Percentiles rank a stretch among this genome's conserved stretches.
phyloP scores from a whole-genome alignment of 2,113 vertebrate genomes.

The Gnathonemus longibarbis region DNA sequence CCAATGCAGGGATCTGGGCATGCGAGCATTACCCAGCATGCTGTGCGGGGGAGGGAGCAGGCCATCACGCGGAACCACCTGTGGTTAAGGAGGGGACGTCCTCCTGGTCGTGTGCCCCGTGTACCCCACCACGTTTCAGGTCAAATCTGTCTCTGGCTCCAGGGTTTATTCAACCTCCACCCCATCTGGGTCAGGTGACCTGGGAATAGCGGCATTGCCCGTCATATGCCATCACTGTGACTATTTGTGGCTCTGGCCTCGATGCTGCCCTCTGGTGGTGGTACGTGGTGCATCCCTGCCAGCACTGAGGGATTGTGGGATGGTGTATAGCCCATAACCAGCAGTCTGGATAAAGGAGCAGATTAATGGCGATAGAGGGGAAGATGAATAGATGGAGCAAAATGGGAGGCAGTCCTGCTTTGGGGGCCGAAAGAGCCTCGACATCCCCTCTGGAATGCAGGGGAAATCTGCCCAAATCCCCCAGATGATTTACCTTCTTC shows the following conservation, averaged over 20 bases:
- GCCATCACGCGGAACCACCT: not conserved
- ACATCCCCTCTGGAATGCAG: not conserved
- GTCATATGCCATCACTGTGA: not conserved
- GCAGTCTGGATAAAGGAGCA: not conserved
- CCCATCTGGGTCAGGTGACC: not conserved
- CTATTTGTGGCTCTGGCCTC: not conserved
- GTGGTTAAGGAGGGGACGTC: not conserved
- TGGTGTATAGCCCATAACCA: not conserved
- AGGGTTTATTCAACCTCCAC: not conserved
- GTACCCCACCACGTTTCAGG: not conserved
- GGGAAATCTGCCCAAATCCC: conserved; percentile 2
- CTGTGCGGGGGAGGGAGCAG: not conserved
- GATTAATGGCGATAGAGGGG: not conserved
- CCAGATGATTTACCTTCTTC: not conserved
- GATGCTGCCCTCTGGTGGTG: not conserved
- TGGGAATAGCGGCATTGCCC: not conserved
- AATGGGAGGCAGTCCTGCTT: not conserved
- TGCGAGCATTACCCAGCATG: not conserved
- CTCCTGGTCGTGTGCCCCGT: not conserved
- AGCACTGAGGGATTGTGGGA: not conserved
- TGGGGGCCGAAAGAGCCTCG: not conserved
- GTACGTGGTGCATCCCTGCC: not conserved
- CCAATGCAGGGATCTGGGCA: not conserved
- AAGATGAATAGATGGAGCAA: not conserved
- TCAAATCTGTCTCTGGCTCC: not conserved